Evolutionary conservation across 2,888 invertebrate species (phyloP), one percentile per base, ranked within the genome.

Genomic region (Sussaba pulchella): DNA sequence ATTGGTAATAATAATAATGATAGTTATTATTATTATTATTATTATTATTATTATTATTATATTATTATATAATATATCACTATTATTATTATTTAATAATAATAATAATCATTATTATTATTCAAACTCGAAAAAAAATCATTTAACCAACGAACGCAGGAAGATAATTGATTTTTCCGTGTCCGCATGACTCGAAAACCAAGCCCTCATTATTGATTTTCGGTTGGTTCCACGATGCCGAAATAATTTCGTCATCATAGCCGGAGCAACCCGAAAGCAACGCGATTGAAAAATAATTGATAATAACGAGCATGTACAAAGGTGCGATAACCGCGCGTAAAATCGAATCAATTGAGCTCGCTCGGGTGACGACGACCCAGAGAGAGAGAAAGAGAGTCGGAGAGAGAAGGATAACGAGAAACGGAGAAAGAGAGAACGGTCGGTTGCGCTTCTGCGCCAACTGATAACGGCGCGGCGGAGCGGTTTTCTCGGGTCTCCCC

Each of bases 391-490:
- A 24, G 9, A 24, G 14, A 26, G 24, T 26, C 1, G 10, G n/a
- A 54, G 14, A 17, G 41, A 17, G 61, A 57, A 1, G 3, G 31
- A 31, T 2, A 31, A 6, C 2, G 24, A 54, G 4, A 9, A 12
- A 54, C 5, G 8, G 17, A 41, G 61, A 57, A 4, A 3, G 57
- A 41, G 61, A 57, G 1, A 3, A 50, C 54, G 66, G 67, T 39
- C 69, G 19, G 26, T 41, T 57, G 19, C 39, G 67, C 78, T 73
- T 69, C 73, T 73, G 78, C 78, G 72, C 67, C 26, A 74, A 45
- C 19, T 47, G 73, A 24, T 24, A n/a, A 9, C 31, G 36, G 26
- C 31, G 31, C 43, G 52, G 36, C 24, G 67, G 54, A 63, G 45
- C 31, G 57, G 6, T 21, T 47, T 17, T 19, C 17, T n/a, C n/a